Evolutionary conservation across 2,888 invertebrate genomes (phyloP).

Genomic region (Aleiodes alternator): DNA sequence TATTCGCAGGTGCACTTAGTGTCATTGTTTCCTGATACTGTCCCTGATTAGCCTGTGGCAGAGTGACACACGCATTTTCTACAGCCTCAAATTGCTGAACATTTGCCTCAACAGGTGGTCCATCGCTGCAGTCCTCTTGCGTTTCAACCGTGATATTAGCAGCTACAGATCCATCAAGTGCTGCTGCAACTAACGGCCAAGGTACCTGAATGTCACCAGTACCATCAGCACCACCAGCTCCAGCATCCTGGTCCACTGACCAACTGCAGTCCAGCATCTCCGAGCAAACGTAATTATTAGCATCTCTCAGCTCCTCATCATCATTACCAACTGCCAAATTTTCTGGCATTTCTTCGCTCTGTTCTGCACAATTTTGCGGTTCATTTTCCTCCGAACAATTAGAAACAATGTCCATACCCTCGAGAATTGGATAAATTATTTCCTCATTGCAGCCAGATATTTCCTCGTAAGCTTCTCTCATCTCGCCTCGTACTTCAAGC

Average conservation of each 20-base stretch:
- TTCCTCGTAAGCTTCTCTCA: constrained; percentile 72
- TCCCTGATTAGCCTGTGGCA: constrained; percentile 65
- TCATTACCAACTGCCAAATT: constrained; percentile 71
- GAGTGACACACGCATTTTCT: constrained; percentile 67
- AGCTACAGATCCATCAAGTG: constrained; percentile 74
- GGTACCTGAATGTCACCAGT: constrained; percentile 79
- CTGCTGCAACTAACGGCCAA: constrained; percentile 77
- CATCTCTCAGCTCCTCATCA: constrained; percentile 82
- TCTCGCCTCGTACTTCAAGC: constrained; percentile 72
- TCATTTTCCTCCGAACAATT: constrained; percentile 64
- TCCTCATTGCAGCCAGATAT: constrained; percentile 73
- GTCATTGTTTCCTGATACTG: constrained; percentile 59
- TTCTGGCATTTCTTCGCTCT: constrained; percentile 55
- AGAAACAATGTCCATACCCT: constrained; percentile 71
- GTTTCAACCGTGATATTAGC: constrained; percentile 70
- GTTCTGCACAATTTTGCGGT: constrained; percentile 58
- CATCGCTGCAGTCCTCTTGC: constrained; percentile 68
- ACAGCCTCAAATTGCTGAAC: constrained; percentile 36
- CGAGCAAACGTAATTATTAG: constrained; percentile 84
- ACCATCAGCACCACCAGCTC: constrained; percentile 61
- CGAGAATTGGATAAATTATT: constrained; percentile 72
- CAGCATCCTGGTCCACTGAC: constrained; percentile 65
- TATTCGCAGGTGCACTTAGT: constrained; percentile 58
- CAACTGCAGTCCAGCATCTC: constrained; percentile 73
- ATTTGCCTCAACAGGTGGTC: constrained; percentile 51